phyloP scores from a whole-genome alignment of 2,113 vertebrate species.

The Oxyruncus cristatus region DNA sequence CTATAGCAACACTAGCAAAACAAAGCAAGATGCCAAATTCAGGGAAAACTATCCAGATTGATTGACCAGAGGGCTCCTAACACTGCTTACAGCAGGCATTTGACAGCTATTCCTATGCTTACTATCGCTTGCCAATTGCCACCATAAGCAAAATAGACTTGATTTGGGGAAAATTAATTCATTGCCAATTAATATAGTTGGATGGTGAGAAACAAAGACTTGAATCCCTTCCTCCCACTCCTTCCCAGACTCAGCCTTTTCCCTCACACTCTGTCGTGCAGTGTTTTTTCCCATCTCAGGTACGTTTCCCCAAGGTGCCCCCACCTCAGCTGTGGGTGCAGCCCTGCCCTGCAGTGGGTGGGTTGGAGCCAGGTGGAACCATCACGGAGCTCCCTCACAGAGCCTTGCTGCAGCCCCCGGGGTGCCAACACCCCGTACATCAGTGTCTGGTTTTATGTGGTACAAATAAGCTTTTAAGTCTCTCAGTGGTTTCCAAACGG shows the following conservation, averaged over 20 bases:
- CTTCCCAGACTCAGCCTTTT: background rate
- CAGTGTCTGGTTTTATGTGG: background rate
- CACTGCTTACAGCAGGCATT: background rate
- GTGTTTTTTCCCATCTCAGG: background rate
- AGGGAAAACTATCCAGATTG: background rate
- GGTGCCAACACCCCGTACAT: fast-evolving
- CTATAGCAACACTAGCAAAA: background rate
- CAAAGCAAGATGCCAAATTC: background rate
- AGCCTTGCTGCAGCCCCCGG: background rate
- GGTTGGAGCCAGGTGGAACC: fast-evolving
- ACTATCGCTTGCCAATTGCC: background rate
- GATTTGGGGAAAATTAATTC: background rate
- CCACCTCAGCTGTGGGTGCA: background rate
- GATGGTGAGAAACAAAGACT: background rate
- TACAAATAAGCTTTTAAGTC: too few relatives aligned
- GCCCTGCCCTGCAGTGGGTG: fast-evolving
- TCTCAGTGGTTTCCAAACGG: fast-evolving
- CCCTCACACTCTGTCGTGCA: background rate
- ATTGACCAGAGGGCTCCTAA: background rate
- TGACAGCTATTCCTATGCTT: background rate
- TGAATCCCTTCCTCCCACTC: background rate
- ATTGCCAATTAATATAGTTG: background rate
- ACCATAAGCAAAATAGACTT: background rate
- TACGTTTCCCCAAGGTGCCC: fast-evolving
- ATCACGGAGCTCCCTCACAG: too few relatives aligned